Percentiles rank a stretch among this genome's conserved stretches.
Evolutionary conservation across 2,888 invertebrate genomes (phyloP).

Genomic region (Drosophila anceps): DNA sequence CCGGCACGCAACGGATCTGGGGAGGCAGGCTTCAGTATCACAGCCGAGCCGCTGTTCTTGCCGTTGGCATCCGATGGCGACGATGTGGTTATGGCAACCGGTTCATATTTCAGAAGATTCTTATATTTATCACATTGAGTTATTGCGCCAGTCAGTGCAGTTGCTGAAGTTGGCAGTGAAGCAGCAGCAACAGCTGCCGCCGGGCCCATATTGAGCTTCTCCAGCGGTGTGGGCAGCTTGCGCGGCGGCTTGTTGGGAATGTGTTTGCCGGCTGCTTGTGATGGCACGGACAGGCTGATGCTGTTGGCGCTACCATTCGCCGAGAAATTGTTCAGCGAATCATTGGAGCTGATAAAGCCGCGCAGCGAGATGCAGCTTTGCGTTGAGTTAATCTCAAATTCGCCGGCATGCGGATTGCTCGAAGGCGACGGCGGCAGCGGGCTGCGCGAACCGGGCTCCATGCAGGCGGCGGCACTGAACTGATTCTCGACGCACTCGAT

Average conservation of each 20-base stretch:
- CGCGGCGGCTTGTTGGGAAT: constrained; percentile 85
- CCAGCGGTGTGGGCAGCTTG: constrained; percentile 75
- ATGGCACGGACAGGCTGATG: constrained; percentile 42
- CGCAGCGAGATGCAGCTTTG: constrained; percentile 82
- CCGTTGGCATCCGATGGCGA: constrained; percentile 75
- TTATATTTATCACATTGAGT: constrained; percentile 82
- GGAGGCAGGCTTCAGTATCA: constrained; percentile 82
- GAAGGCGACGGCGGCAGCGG: constrained; percentile 90
- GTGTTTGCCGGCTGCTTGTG: constrained; percentile 63
- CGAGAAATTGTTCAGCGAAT: constrained; percentile 83
- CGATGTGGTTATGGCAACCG: constrained; percentile 84
- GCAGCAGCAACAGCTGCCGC: constrained; percentile 1
- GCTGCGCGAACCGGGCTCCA: constrained; percentile 93
- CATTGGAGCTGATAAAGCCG: constrained; percentile 83
- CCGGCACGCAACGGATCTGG: constrained; percentile 57
- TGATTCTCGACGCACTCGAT: constrained; percentile 91
- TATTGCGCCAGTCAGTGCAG: constrained; percentile 24
- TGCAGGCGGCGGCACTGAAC: constrained; percentile 90
- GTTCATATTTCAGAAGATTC: constrained; percentile 84
- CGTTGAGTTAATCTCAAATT: constrained; percentile 83
- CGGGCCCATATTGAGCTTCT: constrained; percentile 38
- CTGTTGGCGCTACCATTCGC: constrained; percentile 56
- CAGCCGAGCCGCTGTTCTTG: constrained; percentile 80
- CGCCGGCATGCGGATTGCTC: constrained; percentile 77
- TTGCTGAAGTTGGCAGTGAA: neutral